Base-by-base conservation (phyloP, 2,113 vertebrate species). In the Potamarius usumacintae region DNA sequence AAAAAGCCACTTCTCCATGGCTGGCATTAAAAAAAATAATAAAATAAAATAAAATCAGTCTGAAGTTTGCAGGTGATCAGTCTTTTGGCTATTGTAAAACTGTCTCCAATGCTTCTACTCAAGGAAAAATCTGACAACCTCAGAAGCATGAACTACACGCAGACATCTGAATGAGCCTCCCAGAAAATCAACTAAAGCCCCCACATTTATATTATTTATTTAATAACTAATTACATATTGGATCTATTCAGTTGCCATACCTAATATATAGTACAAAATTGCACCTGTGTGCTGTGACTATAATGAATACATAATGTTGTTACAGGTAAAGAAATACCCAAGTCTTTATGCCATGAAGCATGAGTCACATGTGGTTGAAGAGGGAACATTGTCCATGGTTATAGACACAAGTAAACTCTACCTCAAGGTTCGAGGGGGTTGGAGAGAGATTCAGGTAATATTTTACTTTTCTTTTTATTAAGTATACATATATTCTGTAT, bases 361-460 rank as follows among this genome's bases (percentile, higher is more conserved):
- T 91, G 95, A 94, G 4, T 96, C 96, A 0, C 91, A 93, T 85
- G 90, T 95, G 50, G 95, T 97, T 17, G 90, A 95, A 57, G 97
- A 97, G 89, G 98, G 98, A 17, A 96, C 96, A 0, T 88, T 99
- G 86, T 92, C 94, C 67, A 97, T 96, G 14, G 93, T 99, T 85
- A 94, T 91, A 4, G 94, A 95, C 80, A 96, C 94, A 53, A 92
- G 95, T 10, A 97, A 97, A 82, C 95, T 99, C 48, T 99, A 96
- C 89, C 92, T 99, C 67, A 97, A 97, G 18, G 97, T 98, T 79
- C 91, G 87, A 88, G 96, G 96, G 65, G 98, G 98, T 42, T 99
- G 98, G 98, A 98, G 96, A 91, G 97, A 98, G 91, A 89, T 99
- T 69, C 97, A 97, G 97, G 97, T 99, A 90, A 92, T 55, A 52